A percentile compares a stretch with the other conserved stretches of the same genome.
Conservation (phyloP, 2,888 invertebrate genomes). For the Pachydiplax longipennis region DNA sequence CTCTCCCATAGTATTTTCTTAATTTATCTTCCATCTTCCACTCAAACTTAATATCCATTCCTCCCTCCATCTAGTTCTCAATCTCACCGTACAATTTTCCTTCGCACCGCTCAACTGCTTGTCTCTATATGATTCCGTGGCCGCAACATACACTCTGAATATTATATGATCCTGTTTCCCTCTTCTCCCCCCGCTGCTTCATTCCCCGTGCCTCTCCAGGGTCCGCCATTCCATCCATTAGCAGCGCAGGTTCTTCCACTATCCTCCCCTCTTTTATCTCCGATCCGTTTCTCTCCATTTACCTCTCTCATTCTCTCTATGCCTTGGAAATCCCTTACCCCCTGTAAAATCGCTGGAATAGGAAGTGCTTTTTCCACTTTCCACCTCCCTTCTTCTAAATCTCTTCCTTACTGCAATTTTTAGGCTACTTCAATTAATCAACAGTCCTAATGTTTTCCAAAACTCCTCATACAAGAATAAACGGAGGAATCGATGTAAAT, state of each 20-base stretch:
- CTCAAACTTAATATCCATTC: not conserved
- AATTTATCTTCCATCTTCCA: not conserved
- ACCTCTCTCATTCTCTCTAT: not conserved
- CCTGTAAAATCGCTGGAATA: not conserved
- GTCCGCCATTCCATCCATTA: slow-evolving; percentile 22
- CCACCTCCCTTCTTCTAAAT: too few species aligned
- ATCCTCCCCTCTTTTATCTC: not conserved
- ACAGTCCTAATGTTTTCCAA: too few species aligned
- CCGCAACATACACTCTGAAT: not conserved
- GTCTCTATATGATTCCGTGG: not conserved
- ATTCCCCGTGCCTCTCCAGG: not conserved
- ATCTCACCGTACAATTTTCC: not conserved
- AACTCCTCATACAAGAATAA: too few species aligned
- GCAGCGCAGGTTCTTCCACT: not conserved
- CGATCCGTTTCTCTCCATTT: not conserved
- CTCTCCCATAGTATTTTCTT: not conserved
- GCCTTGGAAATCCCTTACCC: not conserved
- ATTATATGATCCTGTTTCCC: not conserved
- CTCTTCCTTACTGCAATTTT: too few species aligned
- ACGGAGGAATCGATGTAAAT: too few species aligned
- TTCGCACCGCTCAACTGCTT: not conserved
- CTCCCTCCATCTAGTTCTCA: not conserved
- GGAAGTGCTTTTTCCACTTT: too few species aligned
- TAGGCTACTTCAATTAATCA: too few species aligned
- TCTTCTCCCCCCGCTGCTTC: not conserved